These are phyloP conservation scores for Pediacus dermestoides DNA, from an alignment of 2,888 invertebrate genomes.

Conservation along the genomic window DNA sequence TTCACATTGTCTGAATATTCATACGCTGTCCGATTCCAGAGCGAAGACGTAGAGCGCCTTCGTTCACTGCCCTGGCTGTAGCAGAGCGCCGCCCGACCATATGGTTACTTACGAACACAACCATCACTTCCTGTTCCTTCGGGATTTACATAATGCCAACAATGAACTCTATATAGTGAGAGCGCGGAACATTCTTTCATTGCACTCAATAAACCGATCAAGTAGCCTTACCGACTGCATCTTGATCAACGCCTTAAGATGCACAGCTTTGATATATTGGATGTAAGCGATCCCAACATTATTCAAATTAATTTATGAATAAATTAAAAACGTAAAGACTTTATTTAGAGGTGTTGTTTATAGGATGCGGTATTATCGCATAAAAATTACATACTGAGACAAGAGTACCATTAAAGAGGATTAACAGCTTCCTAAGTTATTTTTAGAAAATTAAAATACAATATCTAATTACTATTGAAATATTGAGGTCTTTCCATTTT, in stretches of 20 bases:
- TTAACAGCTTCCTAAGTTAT: too few species aligned
- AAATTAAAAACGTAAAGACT: too few species aligned
- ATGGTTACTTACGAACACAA: constrained; percentile 32
- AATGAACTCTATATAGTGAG: constrained; percentile 4
- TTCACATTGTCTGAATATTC: constrained; percentile 31
- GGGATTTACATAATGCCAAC: constrained; percentile 31
- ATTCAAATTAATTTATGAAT: too few species aligned
- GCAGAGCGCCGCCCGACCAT: constrained; percentile 25
- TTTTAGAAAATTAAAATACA: too few species aligned
- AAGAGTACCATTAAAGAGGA: too few species aligned
- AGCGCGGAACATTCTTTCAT: neutral
- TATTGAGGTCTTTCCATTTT: too few species aligned
- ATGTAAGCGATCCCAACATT: too few species aligned
- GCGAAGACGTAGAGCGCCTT: constrained; percentile 16
- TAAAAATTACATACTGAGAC: too few species aligned
- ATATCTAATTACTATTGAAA: too few species aligned
- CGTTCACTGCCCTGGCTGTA: constrained; percentile 30
- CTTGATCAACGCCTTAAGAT: constrained; percentile 3
- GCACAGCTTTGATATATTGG: too few species aligned
- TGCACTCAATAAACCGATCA: constrained; percentile 1
- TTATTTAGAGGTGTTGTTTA: too few species aligned
- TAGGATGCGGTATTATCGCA: too few species aligned
- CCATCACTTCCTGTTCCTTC: constrained; percentile 31
- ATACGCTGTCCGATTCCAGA: constrained; percentile 27
- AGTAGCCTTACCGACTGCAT: neutral